A percentile compares a stretch with the other conserved stretches of the same genome.
Evolutionary conservation across 1,140 invertebrate species (phyloP).

Genomic region (Holcopasites calliopsidis): DNA sequence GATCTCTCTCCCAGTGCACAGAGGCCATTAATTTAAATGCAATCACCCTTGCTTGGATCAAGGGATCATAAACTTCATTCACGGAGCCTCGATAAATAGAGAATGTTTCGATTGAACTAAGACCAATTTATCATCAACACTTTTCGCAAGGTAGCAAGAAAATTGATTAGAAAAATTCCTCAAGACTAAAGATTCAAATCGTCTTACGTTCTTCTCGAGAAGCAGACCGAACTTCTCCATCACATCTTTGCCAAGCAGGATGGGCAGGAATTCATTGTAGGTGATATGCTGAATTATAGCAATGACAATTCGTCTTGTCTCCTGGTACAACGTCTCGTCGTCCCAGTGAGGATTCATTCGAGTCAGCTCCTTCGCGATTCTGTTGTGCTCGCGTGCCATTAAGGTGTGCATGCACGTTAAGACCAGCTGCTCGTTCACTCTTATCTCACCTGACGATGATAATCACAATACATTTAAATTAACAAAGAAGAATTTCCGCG

Average conservation of each 20-base stretch:
- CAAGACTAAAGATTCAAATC: too few relatives aligned
- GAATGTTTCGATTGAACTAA: too few relatives aligned
- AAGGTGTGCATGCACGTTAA: conserved; percentile 94
- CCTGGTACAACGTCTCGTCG: conserved; percentile 96
- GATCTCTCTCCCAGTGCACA: too few relatives aligned
- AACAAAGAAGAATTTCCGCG: too few relatives aligned
- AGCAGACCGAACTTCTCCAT: conserved; percentile 95
- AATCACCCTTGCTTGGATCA: too few relatives aligned
- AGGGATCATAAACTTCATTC: too few relatives aligned
- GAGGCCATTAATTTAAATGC: neutral
- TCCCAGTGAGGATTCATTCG: conserved; percentile 96
- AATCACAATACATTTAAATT: conserved; percentile 7
- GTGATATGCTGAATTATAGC: conserved; percentile 96
- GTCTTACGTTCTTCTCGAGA: conserved; percentile 89
- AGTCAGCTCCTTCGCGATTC: conserved; percentile 87
- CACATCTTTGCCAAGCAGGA: conserved; percentile 94
- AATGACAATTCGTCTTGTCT: conserved; percentile 92
- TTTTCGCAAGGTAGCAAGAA: too few relatives aligned
- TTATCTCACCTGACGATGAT: conserved; percentile 87
- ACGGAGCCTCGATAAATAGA: too few relatives aligned
- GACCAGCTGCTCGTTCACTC: conserved; percentile 96
- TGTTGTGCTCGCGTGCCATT: conserved; percentile 93
- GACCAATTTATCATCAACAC: too few relatives aligned
- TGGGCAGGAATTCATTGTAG: conserved; percentile 96
- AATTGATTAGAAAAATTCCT: too few relatives aligned